phyloP scores from a whole-genome alignment of 2,113 vertebrate genomes.

The Myxocyprinus asiaticus region DNA sequence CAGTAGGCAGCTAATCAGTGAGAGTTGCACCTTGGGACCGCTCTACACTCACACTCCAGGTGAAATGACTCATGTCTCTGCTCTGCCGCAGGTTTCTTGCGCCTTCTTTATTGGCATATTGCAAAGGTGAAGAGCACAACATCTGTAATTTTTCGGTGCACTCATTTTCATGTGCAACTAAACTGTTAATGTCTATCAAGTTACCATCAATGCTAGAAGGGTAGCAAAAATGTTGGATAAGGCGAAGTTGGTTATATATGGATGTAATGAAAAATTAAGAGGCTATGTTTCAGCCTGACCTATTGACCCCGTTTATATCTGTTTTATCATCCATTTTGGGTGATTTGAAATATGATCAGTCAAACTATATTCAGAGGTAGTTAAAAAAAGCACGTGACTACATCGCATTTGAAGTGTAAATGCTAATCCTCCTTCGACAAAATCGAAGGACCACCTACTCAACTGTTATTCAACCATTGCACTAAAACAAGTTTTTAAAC shows the following conservation, averaged over 20 bases:
- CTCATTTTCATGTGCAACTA: background rate
- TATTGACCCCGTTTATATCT: background rate
- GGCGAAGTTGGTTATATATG: background rate
- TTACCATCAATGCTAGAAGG: too few relatives aligned
- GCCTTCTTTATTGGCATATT: background rate
- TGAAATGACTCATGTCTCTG: constrained; percentile 26
- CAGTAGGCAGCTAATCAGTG: constrained; percentile 43
- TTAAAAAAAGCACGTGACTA: too few relatives aligned
- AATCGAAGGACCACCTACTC: too few relatives aligned
- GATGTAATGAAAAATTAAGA: constrained; percentile 2
- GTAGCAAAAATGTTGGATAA: too few relatives aligned
- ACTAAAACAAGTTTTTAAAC: too few relatives aligned
- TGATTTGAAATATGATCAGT: too few relatives aligned
- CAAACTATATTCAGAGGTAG: too few relatives aligned
- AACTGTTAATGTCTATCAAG: background rate
- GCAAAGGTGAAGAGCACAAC: background rate
- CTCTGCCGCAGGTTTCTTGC: background rate
- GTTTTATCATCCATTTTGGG: too few relatives aligned
- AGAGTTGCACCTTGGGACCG: constrained; percentile 15
- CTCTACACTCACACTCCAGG: background rate
- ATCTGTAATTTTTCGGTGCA: background rate
- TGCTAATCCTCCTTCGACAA: too few relatives aligned
- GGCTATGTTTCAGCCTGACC: background rate
- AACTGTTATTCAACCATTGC: too few relatives aligned
- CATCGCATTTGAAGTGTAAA: too few relatives aligned